Evolutionary conservation across 2,888 invertebrate species (phyloP).

Genomic region (Meiosimyza decipiens): DNA sequence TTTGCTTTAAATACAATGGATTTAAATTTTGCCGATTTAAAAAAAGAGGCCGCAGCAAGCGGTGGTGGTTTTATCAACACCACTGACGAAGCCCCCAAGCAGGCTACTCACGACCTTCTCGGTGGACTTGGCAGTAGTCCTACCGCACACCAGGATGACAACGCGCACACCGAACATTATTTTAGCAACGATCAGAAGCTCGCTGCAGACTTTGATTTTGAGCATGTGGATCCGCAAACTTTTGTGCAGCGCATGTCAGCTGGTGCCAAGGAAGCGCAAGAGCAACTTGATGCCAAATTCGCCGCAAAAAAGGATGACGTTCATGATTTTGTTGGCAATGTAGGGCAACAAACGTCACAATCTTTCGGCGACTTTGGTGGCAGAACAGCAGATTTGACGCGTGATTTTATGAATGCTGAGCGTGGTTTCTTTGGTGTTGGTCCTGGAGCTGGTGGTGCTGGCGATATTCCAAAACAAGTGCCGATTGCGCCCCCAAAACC

Average conservation of each 20-base stretch:
- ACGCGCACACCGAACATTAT: conserved; percentile 60
- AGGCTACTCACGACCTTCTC: conserved; percentile 41
- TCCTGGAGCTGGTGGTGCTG: neutral
- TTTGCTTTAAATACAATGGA: conserved; percentile 54
- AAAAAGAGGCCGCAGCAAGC: conserved; percentile 58
- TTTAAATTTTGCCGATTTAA: conserved; percentile 60
- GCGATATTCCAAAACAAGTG: conserved; percentile 29
- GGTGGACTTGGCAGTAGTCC: conserved; percentile 37
- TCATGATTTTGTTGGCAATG: conserved; percentile 52
- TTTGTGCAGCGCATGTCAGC: conserved; percentile 62
- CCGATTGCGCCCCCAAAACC: conserved; percentile 3
- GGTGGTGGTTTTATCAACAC: conserved; percentile 53
- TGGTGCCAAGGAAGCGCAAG: conserved; percentile 60
- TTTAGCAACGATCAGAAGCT: conserved; percentile 59
- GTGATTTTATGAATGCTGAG: conserved; percentile 63
- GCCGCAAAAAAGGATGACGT: conserved; percentile 56
- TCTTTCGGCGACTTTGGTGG: conserved; percentile 44
- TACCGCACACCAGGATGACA: conserved; percentile 55
- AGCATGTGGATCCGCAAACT: conserved; percentile 55
- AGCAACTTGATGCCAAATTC: conserved; percentile 61
- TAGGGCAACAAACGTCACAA: conserved; percentile 39
- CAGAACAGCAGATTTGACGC: conserved; percentile 49
- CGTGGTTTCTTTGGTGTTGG: conserved; percentile 48
- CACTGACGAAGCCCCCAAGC: conserved; percentile 48
- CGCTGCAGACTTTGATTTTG: conserved; percentile 54